Base-by-base conservation (phyloP, 2,888 invertebrate genomes). In the Callinectes sapidus region DNA sequence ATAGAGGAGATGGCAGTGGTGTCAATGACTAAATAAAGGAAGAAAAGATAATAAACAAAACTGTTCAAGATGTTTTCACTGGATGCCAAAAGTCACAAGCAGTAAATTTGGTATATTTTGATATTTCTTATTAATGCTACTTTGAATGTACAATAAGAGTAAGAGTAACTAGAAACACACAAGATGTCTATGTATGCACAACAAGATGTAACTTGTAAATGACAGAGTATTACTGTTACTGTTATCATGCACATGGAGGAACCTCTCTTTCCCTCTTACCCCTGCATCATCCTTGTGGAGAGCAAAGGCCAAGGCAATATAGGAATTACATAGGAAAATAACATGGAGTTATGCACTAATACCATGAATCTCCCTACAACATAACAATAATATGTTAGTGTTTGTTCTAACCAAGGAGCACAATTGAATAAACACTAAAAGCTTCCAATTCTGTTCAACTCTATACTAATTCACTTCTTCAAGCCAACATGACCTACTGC, bases 201-300 rank as follows among this genome's bases (percentile, higher is more conserved):
- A 35, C 32, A 14, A 32, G 32, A n/a, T 85, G 14, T 85, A 39
- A 85, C 61, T 61, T 61, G 61, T 61, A 23, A 23, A 23, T 61
- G 23, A 48, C 35, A 87, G 28, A 48, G 54, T 48, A 18, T 61
- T 61, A 61, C 16, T 61, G 61, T 61, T 61, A 61, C 61, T 61
- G 61, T 23, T 61, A 61, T 61, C 88, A 88, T 54, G 91, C 54
- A 91, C 42, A 91, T 32, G 66, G 91, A 81, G 39, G 48, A 32
- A 54, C n/a, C 71, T 71, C 71, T 71, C 71, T n/a, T 48, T 88
- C 55, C 28, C 55, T 88, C 88, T 88, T 88, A 88, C 88, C 88
- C 88, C 88, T 88, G 55, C 54, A 55, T 88, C 88, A 88, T 88
- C 88, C 88, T 88, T 88, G 18, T 55, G 35, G 88, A 55, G 14